Evolutionary conservation across 2,113 vertebrate species (phyloP), one percentile per base, ranked within the genome.

Genomic region (Serranochromis macrocephalus): DNA sequence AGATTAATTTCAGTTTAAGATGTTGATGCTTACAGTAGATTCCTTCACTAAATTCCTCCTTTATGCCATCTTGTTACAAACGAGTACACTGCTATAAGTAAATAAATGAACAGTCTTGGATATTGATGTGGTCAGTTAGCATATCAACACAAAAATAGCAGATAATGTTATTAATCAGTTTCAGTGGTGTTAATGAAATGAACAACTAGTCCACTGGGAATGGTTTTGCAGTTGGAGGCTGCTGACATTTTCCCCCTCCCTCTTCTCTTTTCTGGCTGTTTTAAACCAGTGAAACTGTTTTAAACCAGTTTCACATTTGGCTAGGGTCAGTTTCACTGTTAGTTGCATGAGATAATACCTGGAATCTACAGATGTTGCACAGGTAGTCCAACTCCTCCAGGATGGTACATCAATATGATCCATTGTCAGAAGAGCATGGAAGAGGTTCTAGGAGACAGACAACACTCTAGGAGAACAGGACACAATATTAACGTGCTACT

Each of bases 391-490:
- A n/a, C 33, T 38, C 61, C 61, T 66, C 10, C 61, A 1, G 1
- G 19, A 66, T 66, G 33, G 19, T 38, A 66, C 33, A 66, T 38
- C 33, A 21, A 21, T 66, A 66, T 5, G 33, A 38, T 66, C 33
- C 19, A 38, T 38, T 38, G 1, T 66, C 61, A 66, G 33, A 66
- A 38, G 61, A 38, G 33, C 33, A 66, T 21, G 33, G 61, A 66
- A 38, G 61, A 66, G 10, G 61, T 66, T 66, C 61, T 36, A 66
- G 33, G 61, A 66, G 33, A 13, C 61, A 66, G 33, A 68, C 61
- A 21, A 13, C 17, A 5, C 33, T 68, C 63, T 68, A 38, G 19
- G 33, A 68, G 33, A 68, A 21, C 19, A 68, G 63, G 10, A 68
- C 61, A 66, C 4, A 36, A 38, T 21, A 66, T 66, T 2, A 45